Evolutionary conservation across 1,140 invertebrate genomes (phyloP), one percentile per base, ranked within the genome.

Genomic region (Drosophila sulfurigaster): DNA sequence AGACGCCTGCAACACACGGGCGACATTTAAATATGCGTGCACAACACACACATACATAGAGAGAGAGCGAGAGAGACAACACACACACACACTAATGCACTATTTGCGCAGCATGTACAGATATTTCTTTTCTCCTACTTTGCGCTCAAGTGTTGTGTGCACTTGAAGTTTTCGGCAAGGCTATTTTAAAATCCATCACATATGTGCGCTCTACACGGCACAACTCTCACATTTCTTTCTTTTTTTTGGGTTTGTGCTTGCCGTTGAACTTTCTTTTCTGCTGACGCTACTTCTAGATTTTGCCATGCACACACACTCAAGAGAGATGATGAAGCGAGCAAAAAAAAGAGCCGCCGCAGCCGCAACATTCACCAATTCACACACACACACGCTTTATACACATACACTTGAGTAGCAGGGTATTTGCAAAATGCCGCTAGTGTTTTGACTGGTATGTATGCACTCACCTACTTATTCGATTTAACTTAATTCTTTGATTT

Each of bases 161-260:
- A 90, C 85, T 89, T 89, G 86, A 90, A 89, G 86, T 90, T 89
- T 90, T 89, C 81, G 81, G 78, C 81, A 76, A 82, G 70, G 81
- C 67, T 89, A 89, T 88, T 88, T 88, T 88, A 81, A 86, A 85
- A 78, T 38, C 78, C 75, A 78, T 78, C 82, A 87, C 82, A 83
- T 76, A 79, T 15, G 15, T 48, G 11, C 72, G 78, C 68, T 32
- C 5, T 32, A 7, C 32, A 38, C 35, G 35, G 78, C 70, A 69
- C 66, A 78, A 76, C 75, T 79, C 59, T 82, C 66, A 59, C 73
- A 58, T 59, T 57, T 73, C 7, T 32, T 5, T 8, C 5, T 32
- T 32, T 32, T 7, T 8, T 5, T 32, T 32, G 32, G 5, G 5
- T 11, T 73, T 70, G 70, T 62, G 28, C 20, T 75, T 75, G 71